Conservation (phyloP, 2,797 vertebrate species). For the Peromyscus nudipes region DNA sequence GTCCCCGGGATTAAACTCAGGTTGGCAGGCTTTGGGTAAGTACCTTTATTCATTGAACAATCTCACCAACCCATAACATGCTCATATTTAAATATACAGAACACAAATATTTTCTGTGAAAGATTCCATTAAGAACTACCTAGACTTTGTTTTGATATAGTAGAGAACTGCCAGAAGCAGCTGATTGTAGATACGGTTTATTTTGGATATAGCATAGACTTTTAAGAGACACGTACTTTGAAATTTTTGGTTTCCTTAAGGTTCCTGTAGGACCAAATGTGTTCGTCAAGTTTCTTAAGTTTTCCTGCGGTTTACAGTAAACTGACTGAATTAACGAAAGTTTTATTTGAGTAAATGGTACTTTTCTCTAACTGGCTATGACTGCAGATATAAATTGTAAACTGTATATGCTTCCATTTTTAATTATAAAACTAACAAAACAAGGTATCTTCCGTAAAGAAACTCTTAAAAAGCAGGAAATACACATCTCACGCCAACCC, state of each 20-base stretch:
- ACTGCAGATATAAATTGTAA: background rate
- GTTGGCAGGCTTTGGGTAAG: background rate
- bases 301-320: background rate
- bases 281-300: conserved; percentile 36
- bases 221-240: background rate
- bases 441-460: background rate
- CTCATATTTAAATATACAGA: background rate
- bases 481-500: background rate
- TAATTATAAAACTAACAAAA: conserved; percentile 19
- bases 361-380: background rate
- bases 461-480: background rate
- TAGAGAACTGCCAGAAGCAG: background rate
- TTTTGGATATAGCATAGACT: background rate
- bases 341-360: background rate
- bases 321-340: background rate
- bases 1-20: background rate
- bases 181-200: background rate
- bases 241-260: background rate
- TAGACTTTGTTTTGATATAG: background rate
- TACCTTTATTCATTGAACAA: background rate
- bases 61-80: background rate
- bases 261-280: background rate
- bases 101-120: background rate
- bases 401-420: background rate
- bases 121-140: background rate